Evolutionary conservation across 2,888 invertebrate species (phyloP), one percentile per base, ranked within the genome.

Genomic region (Thymelicus acteon): DNA sequence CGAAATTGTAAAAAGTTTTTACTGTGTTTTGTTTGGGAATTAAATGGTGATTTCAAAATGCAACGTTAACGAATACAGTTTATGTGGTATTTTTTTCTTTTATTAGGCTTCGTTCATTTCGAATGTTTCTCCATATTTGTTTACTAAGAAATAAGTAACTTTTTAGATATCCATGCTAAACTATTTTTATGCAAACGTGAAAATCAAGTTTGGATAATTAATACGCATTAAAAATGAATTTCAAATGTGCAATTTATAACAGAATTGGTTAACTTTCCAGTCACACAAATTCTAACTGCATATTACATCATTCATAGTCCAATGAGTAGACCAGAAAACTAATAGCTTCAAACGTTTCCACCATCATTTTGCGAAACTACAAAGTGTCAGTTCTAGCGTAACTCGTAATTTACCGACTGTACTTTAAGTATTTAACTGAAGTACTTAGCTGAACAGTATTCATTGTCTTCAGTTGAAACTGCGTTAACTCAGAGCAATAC

Each of bases 341-440:
- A 57, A 6, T 37, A 57, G 57, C 54, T 52, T 49, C 10, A 19
- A 54, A 24, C 24, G 24, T 24, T 24, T 24, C 24, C 10, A 24
- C 24, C n/a, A 58, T 58, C 37, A 58, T 58, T 75, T 72, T 71
- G 70, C 70, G 60, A 63, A 72, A 72, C 73, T 31, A 65, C 70
- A 70, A 70, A 70, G 64, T 60, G 58, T 6, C 19, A 48, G 39
- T 63, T 63, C 63, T 58, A 48, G 48, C 31, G n/a, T 61, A 76
- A 78, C 74, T 77, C 76, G 74, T 77, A 74, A 76, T 80, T 79
- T 82, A 80, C 82, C 79, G 71, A 83, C 83, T 75, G 81, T 76
- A 85, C 80, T 82, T 85, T 85, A 88, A 89, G 84, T 86, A 79
- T 82, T 85, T 85, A 88, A 89, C 84, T 86, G 82, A 82, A 82